Conservation (phyloP, 2,797 vertebrate species). For the Hydrolagus colliei region DNA sequence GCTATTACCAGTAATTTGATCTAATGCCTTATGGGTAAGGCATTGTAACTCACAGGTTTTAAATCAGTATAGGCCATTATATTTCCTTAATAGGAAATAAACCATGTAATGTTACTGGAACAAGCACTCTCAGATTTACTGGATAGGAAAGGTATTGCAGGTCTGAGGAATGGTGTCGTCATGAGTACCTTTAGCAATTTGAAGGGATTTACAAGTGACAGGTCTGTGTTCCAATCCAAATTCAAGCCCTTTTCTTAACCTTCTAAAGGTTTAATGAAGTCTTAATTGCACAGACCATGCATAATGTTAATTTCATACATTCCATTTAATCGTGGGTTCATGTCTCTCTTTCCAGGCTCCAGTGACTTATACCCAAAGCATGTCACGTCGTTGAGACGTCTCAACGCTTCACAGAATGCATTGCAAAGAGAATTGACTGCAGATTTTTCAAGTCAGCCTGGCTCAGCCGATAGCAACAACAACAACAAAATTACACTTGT, state of each 20-base stretch:
- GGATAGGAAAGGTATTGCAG: not conserved
- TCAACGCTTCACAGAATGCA: too few species aligned
- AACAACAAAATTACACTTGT: too few species aligned
- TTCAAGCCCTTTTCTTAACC: not conserved
- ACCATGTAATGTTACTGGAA: not conserved
- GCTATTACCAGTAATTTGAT: not conserved
- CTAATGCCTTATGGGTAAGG: not conserved
- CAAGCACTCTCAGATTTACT: not conserved
- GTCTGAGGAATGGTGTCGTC: too few species aligned
- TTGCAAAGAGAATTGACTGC: too few species aligned
- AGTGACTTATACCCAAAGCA: not conserved
- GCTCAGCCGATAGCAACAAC: too few species aligned
- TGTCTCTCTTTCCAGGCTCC: not conserved
- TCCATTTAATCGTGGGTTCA: not conserved
- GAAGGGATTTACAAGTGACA: not conserved
- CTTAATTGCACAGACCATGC: not conserved
- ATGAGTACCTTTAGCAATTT: not conserved
- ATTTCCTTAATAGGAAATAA: conserved; percentile 23
- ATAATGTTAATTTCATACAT: not conserved
- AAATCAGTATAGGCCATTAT: not conserved
- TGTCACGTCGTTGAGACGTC: too few species aligned
- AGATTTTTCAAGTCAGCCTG: too few species aligned
- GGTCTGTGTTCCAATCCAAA: not conserved
- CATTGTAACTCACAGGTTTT: not conserved
- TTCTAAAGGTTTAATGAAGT: too few species aligned